Evolutionary conservation across 2,888 invertebrate species (phyloP).

Genomic region (Yponomeuta malinellus): DNA sequence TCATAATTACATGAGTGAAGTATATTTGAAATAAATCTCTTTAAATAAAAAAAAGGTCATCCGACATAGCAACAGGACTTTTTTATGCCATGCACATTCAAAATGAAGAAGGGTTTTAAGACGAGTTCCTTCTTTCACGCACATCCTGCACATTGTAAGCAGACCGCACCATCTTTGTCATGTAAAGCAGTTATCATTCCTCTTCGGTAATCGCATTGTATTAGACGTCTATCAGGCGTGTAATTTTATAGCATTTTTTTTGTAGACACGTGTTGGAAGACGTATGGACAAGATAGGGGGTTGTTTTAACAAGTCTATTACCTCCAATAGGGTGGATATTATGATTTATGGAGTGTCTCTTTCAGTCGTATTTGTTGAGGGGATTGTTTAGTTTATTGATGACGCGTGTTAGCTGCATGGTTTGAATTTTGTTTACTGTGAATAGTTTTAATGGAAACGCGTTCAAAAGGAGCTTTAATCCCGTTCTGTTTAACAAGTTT

Average conservation of each 20-base stretch:
- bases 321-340: constrained; percentile 59
- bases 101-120: constrained; percentile 39
- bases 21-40: constrained; percentile 20
- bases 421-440: constrained; percentile 2
- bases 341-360: constrained; percentile 72
- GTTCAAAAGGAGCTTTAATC: no score
- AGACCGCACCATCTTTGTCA: constrained; percentile 49
- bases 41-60: constrained; percentile 30
- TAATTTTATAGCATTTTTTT: constrained; percentile 59
- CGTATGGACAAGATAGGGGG: constrained; percentile 65
- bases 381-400: constrained; percentile 58
- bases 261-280: constrained; percentile 48
- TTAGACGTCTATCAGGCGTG: constrained; percentile 43
- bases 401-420: constrained; percentile 46
- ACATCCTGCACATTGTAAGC: constrained; percentile 58
- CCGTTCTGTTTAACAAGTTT: no score
- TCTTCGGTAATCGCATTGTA: constrained; percentile 35
- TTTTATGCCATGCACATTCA: constrained; percentile 31
- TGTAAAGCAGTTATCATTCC: constrained; percentile 68
- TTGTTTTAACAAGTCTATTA: constrained; percentile 75
- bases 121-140: constrained; percentile 30
- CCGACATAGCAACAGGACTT: constrained; percentile 46
- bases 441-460: no score
- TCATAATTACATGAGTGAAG: neutral
- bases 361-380: constrained; percentile 62